Percentiles rank a stretch among this genome's conserved stretches.
Evolutionary conservation across 2,888 invertebrate genomes (phyloP).

Genomic region (Pasiphila rectangulata): DNA sequence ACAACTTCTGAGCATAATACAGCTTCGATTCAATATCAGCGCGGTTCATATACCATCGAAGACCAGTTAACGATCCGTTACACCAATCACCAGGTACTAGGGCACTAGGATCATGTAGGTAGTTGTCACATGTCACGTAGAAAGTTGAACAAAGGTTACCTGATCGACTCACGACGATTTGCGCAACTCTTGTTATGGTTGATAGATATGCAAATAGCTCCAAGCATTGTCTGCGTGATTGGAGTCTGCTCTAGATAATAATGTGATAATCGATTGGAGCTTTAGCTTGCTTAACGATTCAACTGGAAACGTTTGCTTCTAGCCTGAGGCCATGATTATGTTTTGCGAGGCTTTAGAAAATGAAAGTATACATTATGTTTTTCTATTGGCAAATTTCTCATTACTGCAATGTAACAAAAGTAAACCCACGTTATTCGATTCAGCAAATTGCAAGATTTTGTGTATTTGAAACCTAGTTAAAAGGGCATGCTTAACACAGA

Average conservation of each 20-base stretch:
- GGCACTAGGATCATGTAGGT: conserved; percentile 6
- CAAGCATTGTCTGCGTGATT: conserved; percentile 18
- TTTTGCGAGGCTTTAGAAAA: neutral
- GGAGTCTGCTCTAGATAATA: conserved; percentile 6
- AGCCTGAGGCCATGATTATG: neutral
- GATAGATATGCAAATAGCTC: conserved; percentile 24
- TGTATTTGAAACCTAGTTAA: too few species aligned
- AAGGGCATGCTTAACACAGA: too few species aligned
- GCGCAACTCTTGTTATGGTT: conserved; percentile 31
- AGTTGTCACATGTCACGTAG: conserved; percentile 28
- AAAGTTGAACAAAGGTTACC: conserved; percentile 36
- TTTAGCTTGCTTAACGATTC: neutral
- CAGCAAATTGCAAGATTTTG: too few species aligned
- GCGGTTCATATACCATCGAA: too few species aligned
- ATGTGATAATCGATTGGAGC: conserved; percentile 15
- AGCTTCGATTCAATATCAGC: too few species aligned
- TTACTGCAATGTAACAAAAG: too few species aligned
- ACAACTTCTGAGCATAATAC: too few species aligned
- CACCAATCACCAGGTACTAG: conserved; percentile 1
- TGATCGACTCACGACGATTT: conserved; percentile 32
- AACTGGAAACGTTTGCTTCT: neutral
- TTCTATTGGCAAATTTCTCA: too few species aligned
- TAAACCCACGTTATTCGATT: too few species aligned
- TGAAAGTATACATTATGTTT: too few species aligned
- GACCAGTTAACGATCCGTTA: too few species aligned